Conservation (phyloP, 2,888 invertebrate species). For the Hylaea fasciaria region DNA sequence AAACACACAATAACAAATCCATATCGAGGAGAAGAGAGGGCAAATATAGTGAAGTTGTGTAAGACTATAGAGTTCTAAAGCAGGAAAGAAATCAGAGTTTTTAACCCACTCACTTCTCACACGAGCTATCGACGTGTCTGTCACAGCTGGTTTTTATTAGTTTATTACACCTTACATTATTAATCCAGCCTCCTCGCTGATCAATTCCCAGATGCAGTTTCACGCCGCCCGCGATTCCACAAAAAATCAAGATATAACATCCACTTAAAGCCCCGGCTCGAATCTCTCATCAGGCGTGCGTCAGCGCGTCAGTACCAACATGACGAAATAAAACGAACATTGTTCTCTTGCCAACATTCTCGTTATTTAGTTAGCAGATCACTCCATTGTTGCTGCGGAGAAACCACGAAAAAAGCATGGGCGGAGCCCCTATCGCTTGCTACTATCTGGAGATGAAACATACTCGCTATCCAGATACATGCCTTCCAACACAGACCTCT, state of each 20-base stretch:
- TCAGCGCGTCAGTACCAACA: slow-evolving; percentile 47
- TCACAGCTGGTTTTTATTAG: background rate
- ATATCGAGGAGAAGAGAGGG: too few relatives aligned
- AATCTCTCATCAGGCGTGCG: slow-evolving; percentile 51
- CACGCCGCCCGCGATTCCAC: slow-evolving; percentile 6
- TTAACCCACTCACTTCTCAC: too few relatives aligned
- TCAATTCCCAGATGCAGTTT: slow-evolving; percentile 16
- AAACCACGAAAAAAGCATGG: slow-evolving; percentile 83
- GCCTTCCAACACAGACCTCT: slow-evolving; percentile 68
- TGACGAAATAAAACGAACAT: slow-evolving; percentile 62
- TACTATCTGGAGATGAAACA: slow-evolving; percentile 78
- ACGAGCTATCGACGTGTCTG: too few relatives aligned
- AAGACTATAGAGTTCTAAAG: too few relatives aligned
- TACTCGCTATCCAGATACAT: slow-evolving; percentile 79
- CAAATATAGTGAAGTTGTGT: too few relatives aligned
- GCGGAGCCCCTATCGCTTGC: slow-evolving; percentile 78
- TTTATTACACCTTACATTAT: slow-evolving; percentile 3
- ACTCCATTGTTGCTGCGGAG: slow-evolving; percentile 81
- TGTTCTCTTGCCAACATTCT: slow-evolving; percentile 66
- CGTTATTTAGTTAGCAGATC: slow-evolving; percentile 84
- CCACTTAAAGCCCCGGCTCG: slow-evolving; percentile 30
- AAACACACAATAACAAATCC: too few relatives aligned
- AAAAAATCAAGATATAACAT: slow-evolving; percentile 13
- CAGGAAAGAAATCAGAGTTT: too few relatives aligned
- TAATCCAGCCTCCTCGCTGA: slow-evolving; percentile 16